Evolutionary conservation across 2,113 vertebrate species (phyloP).

Genomic region (Macquaria ambigua): DNA sequence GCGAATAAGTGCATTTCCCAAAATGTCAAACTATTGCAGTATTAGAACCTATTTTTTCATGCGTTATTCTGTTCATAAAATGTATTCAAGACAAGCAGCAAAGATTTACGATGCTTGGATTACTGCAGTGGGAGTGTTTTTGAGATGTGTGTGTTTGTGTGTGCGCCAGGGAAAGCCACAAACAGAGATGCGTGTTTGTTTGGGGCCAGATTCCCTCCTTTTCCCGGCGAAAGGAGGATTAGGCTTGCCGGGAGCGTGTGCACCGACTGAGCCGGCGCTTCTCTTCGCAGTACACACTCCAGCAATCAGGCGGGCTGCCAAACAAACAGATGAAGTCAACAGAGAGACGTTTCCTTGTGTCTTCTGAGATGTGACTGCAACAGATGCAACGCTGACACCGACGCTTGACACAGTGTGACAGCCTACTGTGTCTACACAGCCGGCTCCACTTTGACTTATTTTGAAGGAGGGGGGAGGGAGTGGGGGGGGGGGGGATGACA

Average conservation of each 20-base stretch:
- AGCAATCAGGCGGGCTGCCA: conserved; percentile 84
- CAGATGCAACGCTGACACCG: conserved; percentile 79
- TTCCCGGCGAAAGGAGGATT: conserved; percentile 68
- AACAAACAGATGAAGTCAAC: conserved; percentile 85
- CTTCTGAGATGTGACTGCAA: conserved; percentile 83
- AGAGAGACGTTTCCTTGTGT: conserved; percentile 80
- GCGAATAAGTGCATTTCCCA: background rate
- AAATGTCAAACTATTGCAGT: background rate
- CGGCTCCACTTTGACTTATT: conserved; percentile 74
- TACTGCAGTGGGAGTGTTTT: conserved; percentile 18
- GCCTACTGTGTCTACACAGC: conserved; percentile 74
- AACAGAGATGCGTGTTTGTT: conserved; percentile 68
- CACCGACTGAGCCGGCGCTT: conserved; percentile 61
- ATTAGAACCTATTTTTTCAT: background rate
- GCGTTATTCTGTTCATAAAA: conserved; percentile 8
- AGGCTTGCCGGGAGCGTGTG: conserved; percentile 53
- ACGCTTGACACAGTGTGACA: conserved; percentile 81
- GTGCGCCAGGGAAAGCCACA: conserved; percentile 22
- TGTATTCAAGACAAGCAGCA: conserved; percentile 8
- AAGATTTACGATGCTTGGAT: conserved; percentile 11
- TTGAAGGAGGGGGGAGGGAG: conserved; percentile 26
- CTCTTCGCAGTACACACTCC: conserved; percentile 74
- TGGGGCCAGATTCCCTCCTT: conserved; percentile 48
- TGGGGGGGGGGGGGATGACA: conserved; percentile 52
- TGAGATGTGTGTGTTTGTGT: conserved; percentile 14